Evolutionary conservation across 2,113 vertebrate genomes (phyloP), one percentile per base, ranked within the genome.

Genomic region (Heteronetta atricapilla): DNA sequence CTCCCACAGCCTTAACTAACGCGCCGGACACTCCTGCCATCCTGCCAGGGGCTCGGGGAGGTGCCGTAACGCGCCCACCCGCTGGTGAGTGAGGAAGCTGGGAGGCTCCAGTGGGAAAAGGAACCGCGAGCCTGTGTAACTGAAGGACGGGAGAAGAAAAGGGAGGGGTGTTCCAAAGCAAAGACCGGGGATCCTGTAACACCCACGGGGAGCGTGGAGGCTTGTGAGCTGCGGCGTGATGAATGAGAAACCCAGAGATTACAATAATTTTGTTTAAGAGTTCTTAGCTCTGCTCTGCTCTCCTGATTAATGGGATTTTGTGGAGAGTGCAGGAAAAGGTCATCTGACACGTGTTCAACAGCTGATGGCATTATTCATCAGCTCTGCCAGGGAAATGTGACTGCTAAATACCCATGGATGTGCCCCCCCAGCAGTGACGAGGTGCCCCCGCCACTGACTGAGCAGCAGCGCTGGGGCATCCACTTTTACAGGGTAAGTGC

Each of bases 221-320:
- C 79, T 86, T 90, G 80, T 22, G 68, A 82, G 80, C 67, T 33
- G 58, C 76, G 23, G 31, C 0, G 1, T 79, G 95, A 94, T 93
- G 85, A 90, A 92, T 86, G 88, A 88, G 91, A 94, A 90, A 82
- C 62, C 48, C 80, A 62, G 90, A 86, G 85, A 93, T 81, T 92
- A 89, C 88, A 90, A 95, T 94, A 92, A 94, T 94, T 96, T 91
- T 89, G 93, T 89, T 90, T 88, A 94, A 89, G 94, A 77, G 77
- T 78, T 94, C 90, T 84, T 89, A 70, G 83, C 96, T 85, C 86
- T 84, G 64, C 83, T 88, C 73, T 52, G 81, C 92, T 95, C 80
- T 89, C 68, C 87, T 95, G 95, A 96, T 94, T 95, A 96, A 96
- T 90, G 94, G 92, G 93, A 89, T 94, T 95, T 93, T 23, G 11